Percentiles rank a stretch among this genome's conserved stretches.
Conservation (phyloP, 37 sponge, comb jelly and placozoan genomes). For the Theonella swinhoei region DNA sequence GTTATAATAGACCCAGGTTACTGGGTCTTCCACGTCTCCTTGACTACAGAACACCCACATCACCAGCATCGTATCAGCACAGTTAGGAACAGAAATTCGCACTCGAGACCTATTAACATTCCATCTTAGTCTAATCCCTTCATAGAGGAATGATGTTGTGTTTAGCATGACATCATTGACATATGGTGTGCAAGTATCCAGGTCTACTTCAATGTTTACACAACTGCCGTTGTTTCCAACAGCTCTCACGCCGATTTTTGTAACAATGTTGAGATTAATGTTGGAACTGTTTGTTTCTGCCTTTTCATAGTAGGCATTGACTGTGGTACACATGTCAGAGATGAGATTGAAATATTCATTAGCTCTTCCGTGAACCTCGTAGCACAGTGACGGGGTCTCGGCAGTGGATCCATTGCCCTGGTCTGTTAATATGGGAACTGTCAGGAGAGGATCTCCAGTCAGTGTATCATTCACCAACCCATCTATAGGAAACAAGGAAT, state of each 20-base stretch:
- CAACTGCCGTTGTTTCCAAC: slow-evolving; percentile 6
- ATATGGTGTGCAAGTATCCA: not conserved
- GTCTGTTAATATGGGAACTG: slow-evolving; percentile 16
- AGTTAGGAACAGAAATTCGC: slow-evolving; percentile 54
- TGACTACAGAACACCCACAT: slow-evolving; percentile 49
- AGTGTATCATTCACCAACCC: slow-evolving; percentile 37
- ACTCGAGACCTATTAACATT: slow-evolving; percentile 10
- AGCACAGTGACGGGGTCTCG: slow-evolving; percentile 6
- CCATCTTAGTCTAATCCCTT: not conserved
- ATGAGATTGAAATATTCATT: slow-evolving; percentile 2
- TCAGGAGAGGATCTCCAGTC: slow-evolving; percentile 34
- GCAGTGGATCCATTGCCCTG: not conserved
- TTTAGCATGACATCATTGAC: not conserved
- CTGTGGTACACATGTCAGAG: slow-evolving; percentile 7
- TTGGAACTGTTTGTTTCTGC: not conserved
- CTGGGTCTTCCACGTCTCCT: slow-evolving; percentile 20
- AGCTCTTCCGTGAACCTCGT: slow-evolving; percentile 13
- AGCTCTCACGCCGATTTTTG: slow-evolving; percentile 27
- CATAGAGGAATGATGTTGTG: not conserved
- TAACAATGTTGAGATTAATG: slow-evolving; percentile 30
- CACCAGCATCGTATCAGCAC: slow-evolving; percentile 30
- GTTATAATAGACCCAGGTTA: not conserved
- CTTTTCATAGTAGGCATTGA: not conserved
- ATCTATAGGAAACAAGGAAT: not conserved
- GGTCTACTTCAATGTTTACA: not conserved